Percentiles rank a stretch among this genome's conserved stretches.
Evolutionary conservation across 2,113 vertebrate species (phyloP).

Genomic region (Sinocyclocheilus rhinocerous): DNA sequence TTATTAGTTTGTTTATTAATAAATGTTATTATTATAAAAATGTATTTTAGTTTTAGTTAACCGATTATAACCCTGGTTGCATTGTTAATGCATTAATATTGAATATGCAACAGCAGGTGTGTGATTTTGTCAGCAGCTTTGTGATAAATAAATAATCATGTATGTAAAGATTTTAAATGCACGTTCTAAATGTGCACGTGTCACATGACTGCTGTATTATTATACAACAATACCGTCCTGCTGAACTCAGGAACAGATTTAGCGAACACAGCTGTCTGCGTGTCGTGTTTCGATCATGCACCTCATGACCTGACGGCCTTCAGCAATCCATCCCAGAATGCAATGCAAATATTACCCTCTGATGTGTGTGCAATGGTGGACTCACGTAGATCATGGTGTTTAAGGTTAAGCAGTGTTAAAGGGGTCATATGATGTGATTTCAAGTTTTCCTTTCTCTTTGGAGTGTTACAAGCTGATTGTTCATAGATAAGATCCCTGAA

Average conservation of each 20-base stretch:
- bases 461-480: no score
- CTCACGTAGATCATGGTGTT: no score
- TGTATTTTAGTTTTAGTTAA: background rate
- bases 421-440: no score
- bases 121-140: background rate
- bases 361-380: background rate
- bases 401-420: background rate
- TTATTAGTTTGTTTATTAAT: background rate
- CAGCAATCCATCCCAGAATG: constrained; percentile 15
- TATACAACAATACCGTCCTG: background rate
- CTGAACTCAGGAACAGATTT: background rate
- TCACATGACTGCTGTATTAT: background rate
- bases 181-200: background rate
- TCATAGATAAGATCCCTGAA: no score
- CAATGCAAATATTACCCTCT: background rate
- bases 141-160: background rate
- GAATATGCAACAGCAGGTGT: background rate
- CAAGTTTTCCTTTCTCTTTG: no score
- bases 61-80: background rate
- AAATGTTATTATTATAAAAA: background rate
- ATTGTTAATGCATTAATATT: background rate
- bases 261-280: background rate
- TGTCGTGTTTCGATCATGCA: background rate
- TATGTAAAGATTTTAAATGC: background rate
- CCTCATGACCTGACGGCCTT: background rate